Conservation (phyloP, 1,140 invertebrate species). For the Mycetomoellerius zeteki region DNA sequence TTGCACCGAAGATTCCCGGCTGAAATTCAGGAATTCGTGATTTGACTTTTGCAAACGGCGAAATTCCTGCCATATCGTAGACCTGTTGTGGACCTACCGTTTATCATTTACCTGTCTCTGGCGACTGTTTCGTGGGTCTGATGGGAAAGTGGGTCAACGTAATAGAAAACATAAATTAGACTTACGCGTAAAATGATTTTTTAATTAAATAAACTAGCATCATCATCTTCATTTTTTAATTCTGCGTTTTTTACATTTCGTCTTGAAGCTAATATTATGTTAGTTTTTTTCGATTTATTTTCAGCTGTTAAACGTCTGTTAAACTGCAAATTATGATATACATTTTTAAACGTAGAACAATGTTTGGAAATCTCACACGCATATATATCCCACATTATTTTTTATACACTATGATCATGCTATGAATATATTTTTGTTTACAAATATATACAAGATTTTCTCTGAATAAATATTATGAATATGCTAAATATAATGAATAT, state of each 20-base stretch:
- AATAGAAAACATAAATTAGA: neutral
- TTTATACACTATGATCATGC: neutral
- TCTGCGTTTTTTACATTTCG: neutral
- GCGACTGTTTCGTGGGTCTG: neutral
- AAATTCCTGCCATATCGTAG: conserved; percentile 29
- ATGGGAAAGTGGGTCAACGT: conserved; percentile 10
- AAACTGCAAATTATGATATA: neutral
- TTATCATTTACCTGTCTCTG: conserved; percentile 14
- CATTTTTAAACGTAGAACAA: neutral
- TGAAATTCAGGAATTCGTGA: conserved; percentile 13
- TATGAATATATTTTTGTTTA: neutral
- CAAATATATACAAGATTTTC: neutral
- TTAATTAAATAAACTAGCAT: conserved; percentile 11
- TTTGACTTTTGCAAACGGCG: conserved; percentile 21
- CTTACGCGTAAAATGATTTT: conserved; percentile 1
- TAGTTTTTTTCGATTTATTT: neutral
- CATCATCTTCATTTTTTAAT: neutral
- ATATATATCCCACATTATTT: neutral
- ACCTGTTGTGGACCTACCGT: neutral
- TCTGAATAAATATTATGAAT: neutral
- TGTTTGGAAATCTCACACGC: neutral
- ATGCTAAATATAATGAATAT: too few species aligned
- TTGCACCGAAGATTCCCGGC: neutral
- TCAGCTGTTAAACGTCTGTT: neutral
- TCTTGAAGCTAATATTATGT: neutral